Evolutionary conservation across 2,888 invertebrate genomes (phyloP), one percentile per base, ranked within the genome.

Genomic region (Rhimphoctona megacephalus): DNA sequence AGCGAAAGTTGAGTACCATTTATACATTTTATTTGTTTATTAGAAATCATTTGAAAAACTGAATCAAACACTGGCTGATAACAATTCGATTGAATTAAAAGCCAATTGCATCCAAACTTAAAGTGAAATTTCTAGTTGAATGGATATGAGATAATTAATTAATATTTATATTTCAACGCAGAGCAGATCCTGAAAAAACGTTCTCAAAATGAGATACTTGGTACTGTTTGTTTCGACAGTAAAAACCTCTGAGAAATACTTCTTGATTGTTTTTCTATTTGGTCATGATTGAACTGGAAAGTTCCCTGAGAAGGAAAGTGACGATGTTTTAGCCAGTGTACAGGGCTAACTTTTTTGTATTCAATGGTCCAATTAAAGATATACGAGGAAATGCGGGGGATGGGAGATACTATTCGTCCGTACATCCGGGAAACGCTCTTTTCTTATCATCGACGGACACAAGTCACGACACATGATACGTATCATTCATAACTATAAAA

Each of bases 361-460:
- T 64, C 81, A 46, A 77, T 86, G 84, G 80, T 86, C 87, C 87
- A 89, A 88, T 89, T 89, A 90, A 88, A 85, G 84, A 89, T 87
- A 83, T 36, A 81, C 89, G 91, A 93, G 93, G 93, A 93, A 93
- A 91, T 94, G 93, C 91, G 93, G 92, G 91, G 94, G 94, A 93
- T 91, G 92, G 11, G 17, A 90, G 91, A 90, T 90, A 88, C 79
- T 91, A 93, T 91, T 77, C 92, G 83, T 89, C 64, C 85, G 85
- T 79, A 90, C 94, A 91, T 94, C 94, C 94, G 94, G 94, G 94
- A 94, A 89, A 89, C 93, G 94, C 92, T 81, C 88, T 85, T 77
- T 39, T 89, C 90, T 89, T 94, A 94, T 94, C 94, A 89, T 54
- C 79, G 93, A 91, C 93, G 92, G 93, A 93, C 91, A 93, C 91